These are phyloP conservation scores for Dendrocincla fuliginosa DNA, from an alignment of 2,797 vertebrate genomes.

Conservation along the genomic window DNA sequence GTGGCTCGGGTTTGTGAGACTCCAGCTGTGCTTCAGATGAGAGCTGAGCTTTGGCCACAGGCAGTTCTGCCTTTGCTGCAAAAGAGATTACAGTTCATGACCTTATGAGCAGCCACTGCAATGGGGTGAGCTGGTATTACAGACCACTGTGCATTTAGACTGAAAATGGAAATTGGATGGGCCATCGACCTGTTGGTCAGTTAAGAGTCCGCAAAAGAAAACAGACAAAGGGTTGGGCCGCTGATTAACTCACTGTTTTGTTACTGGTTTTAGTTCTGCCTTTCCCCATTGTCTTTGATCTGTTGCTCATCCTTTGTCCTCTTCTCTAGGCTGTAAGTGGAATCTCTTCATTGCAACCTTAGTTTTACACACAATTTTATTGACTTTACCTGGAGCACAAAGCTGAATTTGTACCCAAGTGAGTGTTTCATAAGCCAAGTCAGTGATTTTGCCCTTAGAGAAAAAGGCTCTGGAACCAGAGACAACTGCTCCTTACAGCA, in stretches of 20 bases:
- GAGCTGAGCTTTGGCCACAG: constrained; percentile 66
- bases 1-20: constrained; percentile 35
- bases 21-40: constrained; percentile 39
- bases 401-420: neutral
- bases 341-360: neutral
- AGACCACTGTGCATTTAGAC: neutral
- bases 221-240: neutral
- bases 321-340: neutral
- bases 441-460: neutral
- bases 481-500: neutral
- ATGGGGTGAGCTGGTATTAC: neutral
- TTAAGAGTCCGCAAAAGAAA: neutral
- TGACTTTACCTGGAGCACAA: neutral
- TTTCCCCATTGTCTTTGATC: neutral
- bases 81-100: neutral
- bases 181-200: neutral
- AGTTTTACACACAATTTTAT: neutral
- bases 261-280: neutral
- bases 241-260: neutral
- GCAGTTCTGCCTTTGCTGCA: constrained; percentile 75
- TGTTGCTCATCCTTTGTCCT: neutral
- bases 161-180: neutral
- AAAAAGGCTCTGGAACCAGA: neutral
- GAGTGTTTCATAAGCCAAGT: neutral
- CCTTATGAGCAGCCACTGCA: neutral